Conservation (phyloP, 2,888 invertebrate species). For the Blastobasis lacticolella region DNA sequence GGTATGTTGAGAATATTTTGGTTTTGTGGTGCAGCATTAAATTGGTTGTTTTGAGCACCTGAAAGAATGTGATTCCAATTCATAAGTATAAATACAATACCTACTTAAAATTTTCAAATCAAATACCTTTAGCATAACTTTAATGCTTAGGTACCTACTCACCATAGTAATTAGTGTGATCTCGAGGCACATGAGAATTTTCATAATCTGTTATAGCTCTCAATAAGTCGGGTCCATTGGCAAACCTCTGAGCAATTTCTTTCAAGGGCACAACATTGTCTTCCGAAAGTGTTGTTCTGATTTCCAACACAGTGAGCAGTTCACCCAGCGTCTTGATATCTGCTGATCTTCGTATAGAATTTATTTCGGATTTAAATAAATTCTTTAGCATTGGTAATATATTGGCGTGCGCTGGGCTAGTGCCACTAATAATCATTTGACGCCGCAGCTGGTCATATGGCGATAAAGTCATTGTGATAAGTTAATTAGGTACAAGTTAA, state of each 20-base stretch:
- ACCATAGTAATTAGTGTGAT: constrained; percentile 38
- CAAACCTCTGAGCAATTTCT: constrained; percentile 37
- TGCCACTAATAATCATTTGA: too few species aligned
- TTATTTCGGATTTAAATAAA: constrained; percentile 44
- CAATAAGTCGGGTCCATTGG: constrained; percentile 29
- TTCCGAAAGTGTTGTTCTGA: constrained; percentile 49
- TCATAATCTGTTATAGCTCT: constrained; percentile 41
- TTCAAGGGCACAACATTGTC: constrained; percentile 46
- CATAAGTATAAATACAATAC: not conserved
- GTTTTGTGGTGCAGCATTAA: constrained; percentile 16
- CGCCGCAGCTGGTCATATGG: too few species aligned
- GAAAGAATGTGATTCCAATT: not conserved
- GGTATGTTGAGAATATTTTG: constrained; percentile 14
- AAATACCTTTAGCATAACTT: not conserved
- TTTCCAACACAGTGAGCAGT: constrained; percentile 47
- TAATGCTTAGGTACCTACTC: constrained; percentile 15
- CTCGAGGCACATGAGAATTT: constrained; percentile 23
- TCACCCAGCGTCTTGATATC: constrained; percentile 42
- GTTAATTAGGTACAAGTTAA: too few species aligned
- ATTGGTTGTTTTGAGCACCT: not conserved
- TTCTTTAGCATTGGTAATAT: constrained; percentile 31
- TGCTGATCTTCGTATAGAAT: constrained; percentile 53
- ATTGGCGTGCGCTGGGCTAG: too few species aligned
- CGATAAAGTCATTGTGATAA: too few species aligned
- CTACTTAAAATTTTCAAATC: not conserved